Conservation (phyloP, 2,113 vertebrate genomes). For the Laticauda colubrina region DNA sequence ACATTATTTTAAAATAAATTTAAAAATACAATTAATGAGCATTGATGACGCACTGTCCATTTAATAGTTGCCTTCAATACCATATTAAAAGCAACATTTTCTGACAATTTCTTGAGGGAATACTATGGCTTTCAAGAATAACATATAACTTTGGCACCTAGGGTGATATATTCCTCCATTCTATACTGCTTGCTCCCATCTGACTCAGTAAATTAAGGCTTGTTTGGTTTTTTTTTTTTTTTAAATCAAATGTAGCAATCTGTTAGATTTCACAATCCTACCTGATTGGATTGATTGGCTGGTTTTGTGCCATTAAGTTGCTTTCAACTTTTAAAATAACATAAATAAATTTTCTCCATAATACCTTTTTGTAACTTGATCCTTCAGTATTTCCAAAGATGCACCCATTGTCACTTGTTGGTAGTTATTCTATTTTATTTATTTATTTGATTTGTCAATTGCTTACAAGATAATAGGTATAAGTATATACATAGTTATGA, state of each 20-base stretch:
- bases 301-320: not conserved
- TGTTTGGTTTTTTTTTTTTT: not conserved
- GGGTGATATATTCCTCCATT: not conserved
- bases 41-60: not conserved
- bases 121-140: not conserved
- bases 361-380: not conserved
- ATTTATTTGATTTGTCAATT: too few species aligned
- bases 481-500: too few species aligned
- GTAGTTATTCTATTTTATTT: not conserved
- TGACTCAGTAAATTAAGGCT: not conserved
- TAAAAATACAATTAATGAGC: not conserved
- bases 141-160: not conserved
- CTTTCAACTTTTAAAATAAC: not conserved
- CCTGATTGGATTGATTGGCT: not conserved
- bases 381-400: not conserved
- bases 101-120: not conserved
- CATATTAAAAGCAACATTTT: not conserved
- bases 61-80: not conserved
- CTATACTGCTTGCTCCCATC: not conserved
- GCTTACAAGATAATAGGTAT: too few species aligned
- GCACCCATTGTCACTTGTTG: not conserved
- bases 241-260: not conserved
- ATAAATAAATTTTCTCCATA: not conserved
- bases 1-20: not conserved
- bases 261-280: not conserved